Percentiles rank a stretch among this genome's conserved stretches.
Conservation (phyloP, 2,113 vertebrate genomes). For the Heloderma charlesbogerti region DNA sequence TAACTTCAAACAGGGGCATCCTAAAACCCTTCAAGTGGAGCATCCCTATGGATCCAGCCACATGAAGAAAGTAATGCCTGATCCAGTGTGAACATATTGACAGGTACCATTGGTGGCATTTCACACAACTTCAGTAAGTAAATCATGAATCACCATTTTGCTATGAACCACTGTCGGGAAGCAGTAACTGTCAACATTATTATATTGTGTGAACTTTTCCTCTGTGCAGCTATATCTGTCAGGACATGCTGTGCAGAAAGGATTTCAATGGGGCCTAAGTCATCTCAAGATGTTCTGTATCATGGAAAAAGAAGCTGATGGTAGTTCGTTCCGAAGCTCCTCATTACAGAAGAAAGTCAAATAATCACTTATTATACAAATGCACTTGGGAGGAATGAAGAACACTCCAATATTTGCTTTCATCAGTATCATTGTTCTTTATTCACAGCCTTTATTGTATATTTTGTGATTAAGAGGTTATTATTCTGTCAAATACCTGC, state of each 20-base stretch:
- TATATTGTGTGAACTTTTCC: not conserved
- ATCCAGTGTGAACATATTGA: not conserved
- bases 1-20: not conserved
- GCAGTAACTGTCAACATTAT: not conserved
- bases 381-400: conserved; percentile 28
- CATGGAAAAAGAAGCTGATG: not conserved
- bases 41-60: not conserved
- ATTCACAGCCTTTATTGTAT: conserved; percentile 21
- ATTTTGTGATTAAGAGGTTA: conserved; percentile 58
- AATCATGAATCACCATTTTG: not conserved
- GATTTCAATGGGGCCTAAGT: no score
- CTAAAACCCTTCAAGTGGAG: not conserved
- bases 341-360: not conserved
- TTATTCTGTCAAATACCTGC: conserved; percentile 35
- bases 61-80: not conserved
- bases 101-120: not conserved
- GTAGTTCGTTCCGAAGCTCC: not conserved
- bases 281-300: not conserved
- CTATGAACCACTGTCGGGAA: not conserved
- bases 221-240: not conserved
- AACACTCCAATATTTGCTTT: conserved; percentile 34
- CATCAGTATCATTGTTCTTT: conserved; percentile 41
- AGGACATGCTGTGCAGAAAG: not conserved
- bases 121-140: not conserved
- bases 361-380: not conserved